A percentile compares a stretch with the other conserved stretches of the same genome.
phyloP scores from a whole-genome alignment of 1,140 invertebrate species.

The Hyles euphorbiae region DNA sequence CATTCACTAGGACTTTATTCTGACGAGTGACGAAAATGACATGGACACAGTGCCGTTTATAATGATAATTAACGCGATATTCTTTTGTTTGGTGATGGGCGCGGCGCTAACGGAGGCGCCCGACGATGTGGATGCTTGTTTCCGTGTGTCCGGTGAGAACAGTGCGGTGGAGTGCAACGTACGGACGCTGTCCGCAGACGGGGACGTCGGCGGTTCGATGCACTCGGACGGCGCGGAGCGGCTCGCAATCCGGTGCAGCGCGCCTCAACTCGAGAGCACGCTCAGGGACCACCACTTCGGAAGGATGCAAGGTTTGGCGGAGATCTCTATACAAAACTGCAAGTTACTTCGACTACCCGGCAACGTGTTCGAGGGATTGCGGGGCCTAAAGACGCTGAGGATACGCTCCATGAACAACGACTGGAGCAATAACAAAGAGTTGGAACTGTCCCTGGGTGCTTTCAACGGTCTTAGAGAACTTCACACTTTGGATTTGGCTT shows the following conservation, averaged over 20 bases:
- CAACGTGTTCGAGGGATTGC: constrained; percentile 82
- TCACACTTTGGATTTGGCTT: constrained; percentile 81
- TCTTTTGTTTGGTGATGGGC: constrained; percentile 72
- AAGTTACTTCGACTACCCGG: constrained; percentile 83
- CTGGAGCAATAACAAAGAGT: constrained; percentile 79
- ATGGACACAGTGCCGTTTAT: constrained; percentile 66
- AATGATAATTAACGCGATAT: constrained; percentile 70
- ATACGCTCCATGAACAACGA: constrained; percentile 82
- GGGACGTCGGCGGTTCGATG: constrained; percentile 73
- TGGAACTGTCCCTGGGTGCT: constrained; percentile 78
- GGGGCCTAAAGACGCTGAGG: constrained; percentile 81
- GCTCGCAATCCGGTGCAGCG: constrained; percentile 81
- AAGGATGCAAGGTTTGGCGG: constrained; percentile 80
- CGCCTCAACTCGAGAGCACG: constrained; percentile 81
- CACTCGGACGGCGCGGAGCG: constrained; percentile 78
- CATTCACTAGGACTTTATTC: constrained; percentile 49
- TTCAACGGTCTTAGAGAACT: constrained; percentile 81
- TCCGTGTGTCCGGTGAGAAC: constrained; percentile 79
- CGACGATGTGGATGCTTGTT: constrained; percentile 63
- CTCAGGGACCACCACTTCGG: constrained; percentile 80
- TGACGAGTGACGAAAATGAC: constrained; percentile 66
- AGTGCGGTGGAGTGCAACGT: constrained; percentile 74
- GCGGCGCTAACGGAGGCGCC: constrained; percentile 67
- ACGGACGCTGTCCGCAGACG: constrained; percentile 69
- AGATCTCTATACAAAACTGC: constrained; percentile 82